Base-by-base conservation (phyloP, 1,140 invertebrate species). In the Drosophila pallidifrons region DNA sequence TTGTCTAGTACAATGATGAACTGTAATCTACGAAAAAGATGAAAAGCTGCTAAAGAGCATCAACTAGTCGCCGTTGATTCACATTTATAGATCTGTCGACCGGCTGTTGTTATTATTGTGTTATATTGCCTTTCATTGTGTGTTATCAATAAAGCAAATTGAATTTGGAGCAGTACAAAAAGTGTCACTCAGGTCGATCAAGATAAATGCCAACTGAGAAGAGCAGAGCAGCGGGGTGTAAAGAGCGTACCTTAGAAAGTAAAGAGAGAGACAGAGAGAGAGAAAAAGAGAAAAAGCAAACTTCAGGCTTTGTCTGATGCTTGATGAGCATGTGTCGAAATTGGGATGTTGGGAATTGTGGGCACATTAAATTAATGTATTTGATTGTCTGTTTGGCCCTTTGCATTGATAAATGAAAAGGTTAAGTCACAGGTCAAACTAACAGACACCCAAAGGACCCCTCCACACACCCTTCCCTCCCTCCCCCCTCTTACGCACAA, bases 81-180 rank as follows among this genome's bases (percentile, higher is more conserved):
- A 59, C 16, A 77, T 51, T 60, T 60, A 32, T 32, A 3, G 10
- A 47, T 28, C 20, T 49, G 47, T 49, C 0, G 46, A 2, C 7
- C 13, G 5, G 45, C 10, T 49, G 16, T 49, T 49, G 47, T 49
- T 63, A 66, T 76, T 79, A 78, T 66, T 86, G 77, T 86, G 63
- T 79, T 75, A 51, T 71, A 58, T 71, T 64, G 52, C 49, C 60
- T 71, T 71, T 67, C 66, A 88, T 88, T 87, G 79, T 88, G 69
- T 69, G 82, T 64, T 80, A 89, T 80, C 83, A 80, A 87, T 87
- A 87, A 80, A 87, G 80, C 83, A 87, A 88, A 88, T 87, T 87
- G 83, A 87, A 87, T 87, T 87, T 60, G 65, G 52, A 75, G 75
- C 80, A 83, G 60, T 82, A 85, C 76, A 86, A 87, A 86, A 87